Evolutionary conservation across 2,113 vertebrate species (phyloP).

Genomic region (Acrocephalus kingi): DNA sequence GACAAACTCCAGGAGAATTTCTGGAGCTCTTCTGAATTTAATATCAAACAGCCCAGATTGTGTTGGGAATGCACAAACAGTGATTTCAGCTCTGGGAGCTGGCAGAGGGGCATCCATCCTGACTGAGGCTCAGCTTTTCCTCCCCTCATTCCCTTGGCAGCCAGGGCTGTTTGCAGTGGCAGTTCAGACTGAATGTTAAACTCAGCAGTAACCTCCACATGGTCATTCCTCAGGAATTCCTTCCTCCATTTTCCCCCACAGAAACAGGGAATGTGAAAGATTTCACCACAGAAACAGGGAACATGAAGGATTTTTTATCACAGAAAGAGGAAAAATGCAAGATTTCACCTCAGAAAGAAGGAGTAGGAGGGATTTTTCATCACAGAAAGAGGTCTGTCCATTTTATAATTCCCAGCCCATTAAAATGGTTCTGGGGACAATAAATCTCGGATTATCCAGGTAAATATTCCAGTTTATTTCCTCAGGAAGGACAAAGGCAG

Average conservation of each 20-base stretch:
- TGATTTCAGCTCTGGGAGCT: not conserved
- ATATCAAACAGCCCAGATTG: not conserved
- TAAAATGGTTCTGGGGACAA: not conserved
- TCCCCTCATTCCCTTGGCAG: not conserved
- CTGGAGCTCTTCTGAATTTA: not conserved
- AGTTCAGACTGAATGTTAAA: not conserved
- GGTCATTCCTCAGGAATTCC: not conserved
- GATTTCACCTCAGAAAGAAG: not conserved
- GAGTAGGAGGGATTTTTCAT: not conserved
- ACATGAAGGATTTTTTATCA: not conserved
- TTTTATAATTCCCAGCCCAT: not conserved
- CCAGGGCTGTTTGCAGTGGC: not conserved
- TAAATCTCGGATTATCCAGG: not conserved
- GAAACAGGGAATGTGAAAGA: not conserved
- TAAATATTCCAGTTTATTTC: not conserved
- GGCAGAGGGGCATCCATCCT: not conserved
- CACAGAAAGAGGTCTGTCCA: not conserved
- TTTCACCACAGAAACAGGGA: not conserved
- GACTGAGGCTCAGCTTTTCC: not conserved
- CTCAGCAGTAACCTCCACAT: not conserved
- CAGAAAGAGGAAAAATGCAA: not conserved
- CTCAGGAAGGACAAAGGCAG: constrained; percentile 43
- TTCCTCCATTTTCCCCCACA: not conserved
- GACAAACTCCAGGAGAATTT: not conserved
- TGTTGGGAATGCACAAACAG: not conserved